These are phyloP conservation scores for Ameiurus melas DNA, from an alignment of 2,113 vertebrate species.

Conservation along the genomic window DNA sequence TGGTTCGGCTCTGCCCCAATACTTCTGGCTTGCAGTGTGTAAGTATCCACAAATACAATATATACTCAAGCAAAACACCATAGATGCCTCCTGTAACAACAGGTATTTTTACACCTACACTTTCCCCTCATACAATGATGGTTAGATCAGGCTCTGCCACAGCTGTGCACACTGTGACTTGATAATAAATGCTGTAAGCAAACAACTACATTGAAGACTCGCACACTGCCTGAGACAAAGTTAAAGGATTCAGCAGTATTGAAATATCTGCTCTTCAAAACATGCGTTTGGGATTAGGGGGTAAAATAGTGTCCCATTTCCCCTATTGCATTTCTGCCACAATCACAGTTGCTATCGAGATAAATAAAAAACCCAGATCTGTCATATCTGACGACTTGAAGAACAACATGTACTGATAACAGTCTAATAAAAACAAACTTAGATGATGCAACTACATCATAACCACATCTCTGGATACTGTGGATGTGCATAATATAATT, in stretches of 20 bases:
- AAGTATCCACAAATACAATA: not conserved
- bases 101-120: slow-evolving; percentile 18
- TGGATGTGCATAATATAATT: not conserved
- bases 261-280: slow-evolving; percentile 26
- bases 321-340: not conserved
- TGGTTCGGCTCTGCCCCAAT: not conserved
- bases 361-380: not conserved
- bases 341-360: not conserved
- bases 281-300: slow-evolving; percentile 15
- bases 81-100: slow-evolving; percentile 5
- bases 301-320: slow-evolving; percentile 27
- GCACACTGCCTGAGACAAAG: slow-evolving; percentile 34
- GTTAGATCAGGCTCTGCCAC: not conserved
- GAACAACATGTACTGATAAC: not conserved
- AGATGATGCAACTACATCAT: not conserved
- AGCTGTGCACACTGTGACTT: slow-evolving; percentile 40
- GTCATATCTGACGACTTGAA: not conserved
- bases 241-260: slow-evolving; percentile 30
- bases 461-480: not conserved
- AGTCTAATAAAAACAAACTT: not conserved
- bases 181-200: slow-evolving; percentile 42
- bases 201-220: slow-evolving; percentile 19
- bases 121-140: slow-evolving; percentile 21
- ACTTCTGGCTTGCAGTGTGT: not conserved
- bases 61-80: not conserved